Conservation (phyloP, 2,888 invertebrate species). For the Tetropium fuscum region DNA sequence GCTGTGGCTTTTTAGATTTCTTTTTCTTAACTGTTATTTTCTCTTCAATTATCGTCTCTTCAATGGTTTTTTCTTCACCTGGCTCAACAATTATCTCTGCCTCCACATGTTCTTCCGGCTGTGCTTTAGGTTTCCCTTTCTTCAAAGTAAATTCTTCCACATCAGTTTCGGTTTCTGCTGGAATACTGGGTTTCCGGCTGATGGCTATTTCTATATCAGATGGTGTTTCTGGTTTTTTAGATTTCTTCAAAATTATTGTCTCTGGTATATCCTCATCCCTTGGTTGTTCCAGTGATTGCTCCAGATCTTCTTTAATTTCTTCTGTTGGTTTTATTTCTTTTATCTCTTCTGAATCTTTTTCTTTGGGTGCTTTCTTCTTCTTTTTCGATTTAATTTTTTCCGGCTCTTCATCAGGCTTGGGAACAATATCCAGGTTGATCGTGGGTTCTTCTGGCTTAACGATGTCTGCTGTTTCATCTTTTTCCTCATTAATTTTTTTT, state of each 20-base stretch:
- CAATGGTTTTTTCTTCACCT: constrained; percentile 63
- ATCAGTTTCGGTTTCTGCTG: constrained; percentile 46
- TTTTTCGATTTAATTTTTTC: constrained; percentile 48
- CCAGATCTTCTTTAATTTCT: constrained; percentile 21
- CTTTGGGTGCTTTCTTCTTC: constrained; percentile 47
- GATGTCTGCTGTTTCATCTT: constrained; percentile 61
- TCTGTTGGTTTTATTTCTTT: constrained; percentile 13
- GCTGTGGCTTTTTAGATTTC: not conserved
- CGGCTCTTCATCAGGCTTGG: constrained; percentile 48
- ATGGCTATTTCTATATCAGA: constrained; percentile 32
- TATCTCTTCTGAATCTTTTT: constrained; percentile 42
- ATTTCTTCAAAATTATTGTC: constrained; percentile 40
- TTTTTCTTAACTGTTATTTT: not conserved
- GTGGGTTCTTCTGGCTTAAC: constrained; percentile 52
- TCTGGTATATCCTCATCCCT: constrained; percentile 33
- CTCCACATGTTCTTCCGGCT: constrained; percentile 49
- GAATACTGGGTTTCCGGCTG: constrained; percentile 44
- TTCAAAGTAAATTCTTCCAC: constrained; percentile 44
- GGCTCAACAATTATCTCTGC: constrained; percentile 68
- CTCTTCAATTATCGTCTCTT: constrained; percentile 49
- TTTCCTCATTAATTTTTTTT: constrained; percentile 63
- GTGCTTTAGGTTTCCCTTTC: constrained; percentile 47
- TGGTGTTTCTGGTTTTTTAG: constrained; percentile 34
- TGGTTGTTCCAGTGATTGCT: not conserved
- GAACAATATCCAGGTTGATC: constrained; percentile 30